These are phyloP conservation scores for Proteles cristata DNA, from an alignment of 2,113 vertebrate species.

Conservation along the genomic window DNA sequence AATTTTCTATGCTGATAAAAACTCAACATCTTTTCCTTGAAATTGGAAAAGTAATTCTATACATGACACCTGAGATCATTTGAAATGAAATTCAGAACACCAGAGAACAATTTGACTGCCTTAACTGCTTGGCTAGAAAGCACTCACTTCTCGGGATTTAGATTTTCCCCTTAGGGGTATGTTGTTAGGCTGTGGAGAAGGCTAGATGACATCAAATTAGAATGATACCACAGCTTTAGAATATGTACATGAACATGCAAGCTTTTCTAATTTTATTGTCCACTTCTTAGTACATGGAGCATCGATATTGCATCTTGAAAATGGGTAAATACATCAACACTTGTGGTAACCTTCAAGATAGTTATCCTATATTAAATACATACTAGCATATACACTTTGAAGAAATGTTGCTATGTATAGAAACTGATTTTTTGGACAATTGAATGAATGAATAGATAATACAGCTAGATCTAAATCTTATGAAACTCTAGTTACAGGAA, in stretches of 20 bases:
- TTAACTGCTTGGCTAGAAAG: not conserved
- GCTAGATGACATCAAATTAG: not conserved
- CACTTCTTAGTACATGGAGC: not conserved
- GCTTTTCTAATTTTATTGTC: not conserved
- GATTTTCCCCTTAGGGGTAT: not conserved
- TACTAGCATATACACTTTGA: not conserved
- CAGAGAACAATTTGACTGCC: not conserved
- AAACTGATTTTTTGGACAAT: not conserved
- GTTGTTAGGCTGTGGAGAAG: not conserved
- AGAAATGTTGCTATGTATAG: not conserved
- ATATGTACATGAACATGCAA: not conserved
- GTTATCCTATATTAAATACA: not conserved
- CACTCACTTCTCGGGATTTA: not conserved
- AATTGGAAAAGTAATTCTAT: not conserved
- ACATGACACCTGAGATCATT: not conserved
- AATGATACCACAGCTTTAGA: not conserved
- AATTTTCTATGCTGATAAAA: not conserved
- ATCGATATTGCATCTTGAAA: not conserved
- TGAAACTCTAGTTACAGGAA: not conserved
- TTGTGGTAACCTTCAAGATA: not conserved
- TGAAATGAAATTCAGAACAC: conserved; percentile 52
- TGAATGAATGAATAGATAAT: not conserved
- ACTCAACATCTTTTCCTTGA: conserved; percentile 22
- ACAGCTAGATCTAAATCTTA: not conserved
- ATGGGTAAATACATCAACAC: not conserved